A percentile compares a stretch with the other conserved stretches of the same genome.
phyloP scores from a whole-genome alignment of 2,113 vertebrate genomes.

The Caretta caretta region DNA sequence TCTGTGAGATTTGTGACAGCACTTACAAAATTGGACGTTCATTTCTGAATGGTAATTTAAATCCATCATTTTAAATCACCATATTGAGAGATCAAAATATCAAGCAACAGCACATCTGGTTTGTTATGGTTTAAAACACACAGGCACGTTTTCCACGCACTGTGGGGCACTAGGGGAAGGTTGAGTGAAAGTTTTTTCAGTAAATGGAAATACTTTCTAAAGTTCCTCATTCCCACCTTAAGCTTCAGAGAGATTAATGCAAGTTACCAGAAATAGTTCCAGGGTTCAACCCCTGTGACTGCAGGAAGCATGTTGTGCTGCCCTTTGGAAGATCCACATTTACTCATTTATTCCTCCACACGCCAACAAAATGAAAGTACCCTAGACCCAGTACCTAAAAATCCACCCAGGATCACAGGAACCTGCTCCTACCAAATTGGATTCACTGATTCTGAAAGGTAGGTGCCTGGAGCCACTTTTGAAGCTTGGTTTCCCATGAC shows the following conservation, averaged over 20 bases:
- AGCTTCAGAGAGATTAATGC: accelerated
- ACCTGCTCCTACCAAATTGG: not conserved
- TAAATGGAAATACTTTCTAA: slow-evolving; percentile 50
- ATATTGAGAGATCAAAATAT: not conserved
- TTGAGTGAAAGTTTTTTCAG: not conserved
- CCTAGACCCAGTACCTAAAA: not conserved
- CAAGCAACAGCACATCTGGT: not conserved
- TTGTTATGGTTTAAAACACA: not conserved
- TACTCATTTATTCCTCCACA: not conserved
- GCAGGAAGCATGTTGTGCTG: not conserved
- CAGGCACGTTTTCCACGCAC: accelerated
- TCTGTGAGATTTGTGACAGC: not conserved
- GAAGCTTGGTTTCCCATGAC: accelerated
- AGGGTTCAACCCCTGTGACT: not conserved
- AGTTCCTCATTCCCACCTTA: not conserved
- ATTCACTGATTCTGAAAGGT: not conserved
- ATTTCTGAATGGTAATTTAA: not conserved
- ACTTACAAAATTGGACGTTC: not conserved
- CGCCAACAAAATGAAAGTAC: not conserved
- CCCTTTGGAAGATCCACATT: not conserved
- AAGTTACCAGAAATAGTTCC: not conserved
- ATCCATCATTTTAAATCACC: not conserved
- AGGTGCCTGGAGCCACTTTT: not conserved
- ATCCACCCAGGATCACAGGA: accelerated
- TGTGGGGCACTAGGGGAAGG: not conserved